Percentiles rank a stretch among this genome's conserved stretches.
These are phyloP conservation scores for Oreochromis mossambicus DNA, from an alignment of 2,797 vertebrate genomes.

Conservation along the genomic window DNA sequence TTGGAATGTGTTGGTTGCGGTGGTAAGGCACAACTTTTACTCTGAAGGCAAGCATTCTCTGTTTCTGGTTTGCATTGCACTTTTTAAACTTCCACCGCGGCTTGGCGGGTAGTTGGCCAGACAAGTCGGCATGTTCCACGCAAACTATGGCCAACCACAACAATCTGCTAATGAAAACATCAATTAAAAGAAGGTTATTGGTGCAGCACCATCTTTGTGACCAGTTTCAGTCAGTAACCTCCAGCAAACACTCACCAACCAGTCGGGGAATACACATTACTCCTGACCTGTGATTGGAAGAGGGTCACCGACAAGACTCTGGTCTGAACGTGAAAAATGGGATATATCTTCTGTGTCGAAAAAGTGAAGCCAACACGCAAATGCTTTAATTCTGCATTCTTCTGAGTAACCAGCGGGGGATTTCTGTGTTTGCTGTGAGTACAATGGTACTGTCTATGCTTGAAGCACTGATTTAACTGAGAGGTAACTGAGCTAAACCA, in stretches of 20 bases:
- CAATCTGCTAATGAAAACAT: no score
- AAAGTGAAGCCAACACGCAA: background rate
- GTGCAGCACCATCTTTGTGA: no score
- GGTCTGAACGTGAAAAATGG: no score
- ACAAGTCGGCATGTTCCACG: background rate
- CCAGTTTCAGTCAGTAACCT: no score
- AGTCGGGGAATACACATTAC: no score
- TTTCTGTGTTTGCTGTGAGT: background rate
- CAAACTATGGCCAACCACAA: background rate
- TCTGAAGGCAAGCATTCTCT: rapidly evolving
- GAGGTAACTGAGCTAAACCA: background rate
- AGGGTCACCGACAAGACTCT: no score
- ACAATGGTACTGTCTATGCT: background rate
- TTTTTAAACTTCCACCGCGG: background rate
- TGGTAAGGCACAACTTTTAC: background rate
- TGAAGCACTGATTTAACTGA: background rate
- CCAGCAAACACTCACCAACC: no score
- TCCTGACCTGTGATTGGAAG: no score
- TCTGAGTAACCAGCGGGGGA: background rate
- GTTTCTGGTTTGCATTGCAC: background rate
- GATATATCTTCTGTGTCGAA: background rate
- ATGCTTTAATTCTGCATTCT: background rate
- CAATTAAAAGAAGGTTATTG: no score
- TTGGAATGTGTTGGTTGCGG: background rate
- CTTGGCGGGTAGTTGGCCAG: background rate